Evolutionary conservation across 2,113 vertebrate genomes (phyloP), one percentile per base, ranked within the genome.

Genomic region (Chauna torquata): DNA sequence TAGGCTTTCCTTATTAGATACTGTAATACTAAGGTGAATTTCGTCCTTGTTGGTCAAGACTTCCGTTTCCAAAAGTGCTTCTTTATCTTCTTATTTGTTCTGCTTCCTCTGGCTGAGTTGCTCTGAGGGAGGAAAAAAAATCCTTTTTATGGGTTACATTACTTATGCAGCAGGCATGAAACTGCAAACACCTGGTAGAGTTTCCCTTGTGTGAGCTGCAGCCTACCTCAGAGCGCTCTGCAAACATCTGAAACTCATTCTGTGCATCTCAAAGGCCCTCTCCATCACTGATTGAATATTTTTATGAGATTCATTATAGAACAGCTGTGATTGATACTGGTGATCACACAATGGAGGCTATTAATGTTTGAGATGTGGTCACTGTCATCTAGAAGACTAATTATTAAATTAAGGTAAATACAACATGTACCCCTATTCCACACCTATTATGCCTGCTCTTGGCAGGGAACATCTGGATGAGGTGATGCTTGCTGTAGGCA

Each of bases 241-340:
- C 77, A 83, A 95, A 97, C 96, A 97, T 97, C 93, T 97, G 97
- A 97, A 97, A 97, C 90, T 97, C 97, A 97, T 97, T 97, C 82
- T 49, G 84, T 52, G 59, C 47, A 86, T 97, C 96, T 97, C 97
- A 87, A 87, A 96, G 96, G 97, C 85, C 93, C 93, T 94, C 90
- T 97, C 96, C 87, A 97, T 97, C 95, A 96, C 91, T 85, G 94
- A 95, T 82, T 80, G 93, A 94, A 82, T 97, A 88, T 96, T 96
- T 97, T 95, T 94, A 88, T 90, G 93, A 94, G 91, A 90, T 97
- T 97, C 91, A 96, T 96, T 96, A 92, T 83, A 80, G 72, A 93
- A 40, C 95, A 97, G 95, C 91, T 96, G 96, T 96, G 95, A 97
- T 96, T 95, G 96, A 97, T 97, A 55, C 79, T 1, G 1, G 52